Evolutionary conservation across 2,113 vertebrate genomes (phyloP).

Genomic region (Laticauda laticaudata): DNA sequence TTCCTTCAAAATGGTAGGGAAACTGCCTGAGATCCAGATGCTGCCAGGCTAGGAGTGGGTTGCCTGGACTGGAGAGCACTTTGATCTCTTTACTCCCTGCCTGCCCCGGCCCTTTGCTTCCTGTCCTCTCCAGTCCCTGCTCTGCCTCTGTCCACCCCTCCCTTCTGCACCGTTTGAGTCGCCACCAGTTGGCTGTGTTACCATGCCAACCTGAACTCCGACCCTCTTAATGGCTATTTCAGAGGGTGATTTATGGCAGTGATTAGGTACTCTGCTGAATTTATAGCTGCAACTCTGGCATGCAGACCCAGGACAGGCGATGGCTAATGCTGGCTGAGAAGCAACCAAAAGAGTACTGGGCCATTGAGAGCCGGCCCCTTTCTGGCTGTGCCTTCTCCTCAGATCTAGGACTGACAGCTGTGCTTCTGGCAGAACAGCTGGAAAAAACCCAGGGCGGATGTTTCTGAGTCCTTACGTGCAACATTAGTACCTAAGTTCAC

Average conservation of each 20-base stretch:
- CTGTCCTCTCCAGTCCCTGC: background rate
- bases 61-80: background rate
- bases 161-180: background rate
- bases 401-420: background rate
- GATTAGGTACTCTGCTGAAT: constrained; percentile 43
- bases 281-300: constrained; percentile 31
- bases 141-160: background rate
- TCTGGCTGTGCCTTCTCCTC: background rate
- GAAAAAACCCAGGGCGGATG: background rate
- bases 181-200: constrained; percentile 39
- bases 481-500: background rate
- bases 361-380: background rate
- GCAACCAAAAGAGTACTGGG: background rate
- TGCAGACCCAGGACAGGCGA: background rate
- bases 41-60: background rate
- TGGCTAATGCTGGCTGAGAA: background rate
- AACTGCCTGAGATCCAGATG: background rate
- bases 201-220: constrained; percentile 47
- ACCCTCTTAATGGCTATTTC: constrained; percentile 52
- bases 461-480: background rate
- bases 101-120: background rate
- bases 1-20: background rate
- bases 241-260: constrained; percentile 49
- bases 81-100: background rate
- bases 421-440: constrained; percentile 1